Percentiles rank a stretch among this genome's conserved stretches.
These are phyloP conservation scores for Myiotriccus ornatus DNA, from an alignment of 2,797 vertebrate species.

Conservation along the genomic window DNA sequence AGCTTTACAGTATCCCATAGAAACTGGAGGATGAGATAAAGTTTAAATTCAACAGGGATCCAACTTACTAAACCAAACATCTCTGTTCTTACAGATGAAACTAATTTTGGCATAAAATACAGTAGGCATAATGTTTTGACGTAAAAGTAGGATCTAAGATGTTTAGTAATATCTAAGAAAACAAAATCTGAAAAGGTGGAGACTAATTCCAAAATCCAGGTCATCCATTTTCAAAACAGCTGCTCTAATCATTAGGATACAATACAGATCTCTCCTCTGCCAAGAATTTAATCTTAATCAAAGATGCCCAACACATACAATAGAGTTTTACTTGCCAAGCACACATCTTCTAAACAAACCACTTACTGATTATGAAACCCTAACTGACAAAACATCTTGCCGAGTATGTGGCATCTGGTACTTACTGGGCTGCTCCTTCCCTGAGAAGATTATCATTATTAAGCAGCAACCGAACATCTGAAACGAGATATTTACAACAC, in stretches of 20 bases:
- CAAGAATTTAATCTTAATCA: not conserved
- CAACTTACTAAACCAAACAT: not conserved
- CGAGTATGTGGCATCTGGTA: conserved; percentile 47
- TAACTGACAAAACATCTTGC: not conserved
- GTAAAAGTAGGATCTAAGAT: not conserved
- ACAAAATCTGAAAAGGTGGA: not conserved
- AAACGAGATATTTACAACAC: conserved; percentile 51
- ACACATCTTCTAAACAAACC: not conserved
- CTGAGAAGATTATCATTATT: conserved; percentile 98
- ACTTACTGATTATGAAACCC: not conserved
- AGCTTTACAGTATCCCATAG: not conserved
- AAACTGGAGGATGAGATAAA: not conserved
- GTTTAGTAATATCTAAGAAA: not conserved
- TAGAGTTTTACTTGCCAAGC: not conserved
- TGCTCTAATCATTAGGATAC: not conserved
- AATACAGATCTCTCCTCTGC: not conserved
- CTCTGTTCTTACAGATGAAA: not conserved
- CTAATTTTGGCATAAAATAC: not conserved
- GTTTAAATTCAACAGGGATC: not conserved
- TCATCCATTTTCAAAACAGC: not conserved
- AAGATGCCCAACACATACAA: not conserved
- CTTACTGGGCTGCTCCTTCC: conserved; percentile 96
- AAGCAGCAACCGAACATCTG: conserved; percentile 95
- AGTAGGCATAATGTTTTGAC: not conserved
- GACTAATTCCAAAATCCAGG: not conserved